These are phyloP conservation scores for Tetrax tetrax DNA, from an alignment of 2,113 vertebrate species.

Conservation along the genomic window DNA sequence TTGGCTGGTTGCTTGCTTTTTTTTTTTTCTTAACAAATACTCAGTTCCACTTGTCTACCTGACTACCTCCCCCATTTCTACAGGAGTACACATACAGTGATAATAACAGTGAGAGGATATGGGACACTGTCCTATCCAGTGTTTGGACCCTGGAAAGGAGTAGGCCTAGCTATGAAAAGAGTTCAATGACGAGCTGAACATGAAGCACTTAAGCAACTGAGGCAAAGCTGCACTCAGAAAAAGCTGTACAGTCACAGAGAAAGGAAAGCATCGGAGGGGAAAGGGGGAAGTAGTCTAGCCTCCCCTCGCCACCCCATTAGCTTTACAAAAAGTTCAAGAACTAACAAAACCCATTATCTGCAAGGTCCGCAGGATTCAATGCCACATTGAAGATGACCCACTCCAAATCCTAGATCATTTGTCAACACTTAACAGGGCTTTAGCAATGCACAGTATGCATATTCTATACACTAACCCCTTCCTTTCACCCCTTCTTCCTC, in stretches of 20 bases:
- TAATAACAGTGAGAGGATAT: conserved; percentile 62
- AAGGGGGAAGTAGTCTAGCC: conserved; percentile 10
- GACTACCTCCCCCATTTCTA: conserved; percentile 20
- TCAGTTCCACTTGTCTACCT: conserved; percentile 47
- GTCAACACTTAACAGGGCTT: conserved; percentile 52
- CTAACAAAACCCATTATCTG: background rate
- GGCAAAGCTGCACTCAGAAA: conserved; percentile 69
- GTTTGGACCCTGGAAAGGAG: conserved; percentile 72
- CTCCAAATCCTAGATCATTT: conserved; percentile 28
- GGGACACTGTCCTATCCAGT: conserved; percentile 64
- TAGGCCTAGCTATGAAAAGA: conserved; percentile 13
- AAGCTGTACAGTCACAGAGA: conserved; percentile 63
- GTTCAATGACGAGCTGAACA: conserved; percentile 62
- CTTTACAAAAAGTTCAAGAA: conserved; percentile 14
- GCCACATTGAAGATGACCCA: conserved; percentile 23
- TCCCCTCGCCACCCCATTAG: background rate
- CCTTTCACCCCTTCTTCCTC: background rate
- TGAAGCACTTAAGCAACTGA: conserved; percentile 57
- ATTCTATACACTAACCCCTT: conserved; percentile 25
- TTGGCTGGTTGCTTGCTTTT: background rate
- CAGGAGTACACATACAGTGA: conserved; percentile 52
- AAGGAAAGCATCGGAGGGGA: conserved; percentile 30
- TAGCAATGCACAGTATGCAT: conserved; percentile 49
- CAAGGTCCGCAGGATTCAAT: background rate
- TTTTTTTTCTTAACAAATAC: conserved; percentile 8